Evolutionary conservation across 2,797 vertebrate genomes (phyloP).

Genomic region (Sebastolobus alascanus): DNA sequence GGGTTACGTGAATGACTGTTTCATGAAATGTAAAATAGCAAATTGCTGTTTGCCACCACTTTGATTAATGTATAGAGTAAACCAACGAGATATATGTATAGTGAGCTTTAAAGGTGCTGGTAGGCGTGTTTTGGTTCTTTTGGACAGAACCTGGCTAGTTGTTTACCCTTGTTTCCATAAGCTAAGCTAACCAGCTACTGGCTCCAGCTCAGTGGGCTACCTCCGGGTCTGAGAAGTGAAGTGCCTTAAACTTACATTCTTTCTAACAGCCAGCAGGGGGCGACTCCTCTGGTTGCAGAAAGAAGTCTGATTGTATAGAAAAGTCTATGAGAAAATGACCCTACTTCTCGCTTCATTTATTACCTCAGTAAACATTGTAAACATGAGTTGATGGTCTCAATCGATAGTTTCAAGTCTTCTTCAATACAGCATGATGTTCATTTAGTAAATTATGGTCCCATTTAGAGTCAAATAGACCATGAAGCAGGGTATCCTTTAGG

Average conservation of each 20-base stretch:
- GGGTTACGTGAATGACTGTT: background rate
- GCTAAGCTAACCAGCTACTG: background rate
- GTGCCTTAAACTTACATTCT: background rate
- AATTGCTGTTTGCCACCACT: background rate
- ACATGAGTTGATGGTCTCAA: background rate
- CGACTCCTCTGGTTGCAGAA: background rate
- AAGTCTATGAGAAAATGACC: background rate
- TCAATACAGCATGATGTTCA: too few relatives aligned
- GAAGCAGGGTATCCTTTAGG: too few relatives aligned
- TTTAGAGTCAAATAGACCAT: too few relatives aligned
- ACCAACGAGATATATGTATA: background rate
- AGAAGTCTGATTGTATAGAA: background rate
- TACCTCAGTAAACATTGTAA: background rate
- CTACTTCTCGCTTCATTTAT: background rate
- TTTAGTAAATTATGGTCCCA: too few relatives aligned
- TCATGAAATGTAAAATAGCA: background rate
- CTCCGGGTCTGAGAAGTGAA: too few relatives aligned
- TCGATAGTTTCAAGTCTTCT: background rate
- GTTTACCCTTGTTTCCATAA: background rate
- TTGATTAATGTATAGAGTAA: background rate
- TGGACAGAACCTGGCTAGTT: background rate
- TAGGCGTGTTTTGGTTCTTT: background rate
- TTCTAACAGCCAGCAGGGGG: background rate
- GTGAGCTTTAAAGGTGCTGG: background rate
- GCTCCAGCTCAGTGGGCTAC: too few relatives aligned